phyloP scores from a whole-genome alignment of 1,140 invertebrate species.

The Doryteuthis pealeii region DNA sequence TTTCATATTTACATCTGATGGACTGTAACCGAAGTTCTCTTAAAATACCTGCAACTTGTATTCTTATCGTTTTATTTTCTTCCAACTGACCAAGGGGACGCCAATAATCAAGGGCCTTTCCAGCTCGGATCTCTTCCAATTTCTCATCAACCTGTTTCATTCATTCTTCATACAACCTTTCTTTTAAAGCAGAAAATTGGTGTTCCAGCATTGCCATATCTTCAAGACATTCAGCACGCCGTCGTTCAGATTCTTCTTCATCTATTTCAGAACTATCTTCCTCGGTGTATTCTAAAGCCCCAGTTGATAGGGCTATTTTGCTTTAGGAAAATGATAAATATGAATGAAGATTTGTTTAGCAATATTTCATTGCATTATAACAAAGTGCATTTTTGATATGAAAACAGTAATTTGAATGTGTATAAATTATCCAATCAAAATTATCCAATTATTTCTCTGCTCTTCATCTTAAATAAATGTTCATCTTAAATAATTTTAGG shows the following conservation, averaged over 20 bases:
- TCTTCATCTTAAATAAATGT: no score
- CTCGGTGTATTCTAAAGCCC: no score
- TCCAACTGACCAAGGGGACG: conserved; percentile 78
- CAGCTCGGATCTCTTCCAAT: conserved; percentile 79
- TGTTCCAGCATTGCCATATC: conserved; percentile 85
- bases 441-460: no score
- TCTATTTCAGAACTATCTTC: conserved; percentile 82
- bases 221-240: conserved; percentile 79
- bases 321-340: no score
- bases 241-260: conserved; percentile 84
- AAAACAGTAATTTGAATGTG: no score
- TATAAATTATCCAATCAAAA: no score
- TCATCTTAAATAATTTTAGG: no score
- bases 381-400: no score
- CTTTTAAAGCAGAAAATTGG: conserved; percentile 82
- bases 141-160: conserved; percentile 82
- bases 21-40: conserved; percentile 77
- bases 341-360: no score
- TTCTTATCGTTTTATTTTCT: conserved; percentile 82
- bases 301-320: no score
- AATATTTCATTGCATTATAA: no score
- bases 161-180: conserved; percentile 84
- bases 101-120: conserved; percentile 84
- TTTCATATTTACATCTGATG: conserved; percentile 83
- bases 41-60: conserved; percentile 84